These are phyloP conservation scores for Nannoperca obscura DNA, from an alignment of 2,797 vertebrate species.

Conservation along the genomic window DNA sequence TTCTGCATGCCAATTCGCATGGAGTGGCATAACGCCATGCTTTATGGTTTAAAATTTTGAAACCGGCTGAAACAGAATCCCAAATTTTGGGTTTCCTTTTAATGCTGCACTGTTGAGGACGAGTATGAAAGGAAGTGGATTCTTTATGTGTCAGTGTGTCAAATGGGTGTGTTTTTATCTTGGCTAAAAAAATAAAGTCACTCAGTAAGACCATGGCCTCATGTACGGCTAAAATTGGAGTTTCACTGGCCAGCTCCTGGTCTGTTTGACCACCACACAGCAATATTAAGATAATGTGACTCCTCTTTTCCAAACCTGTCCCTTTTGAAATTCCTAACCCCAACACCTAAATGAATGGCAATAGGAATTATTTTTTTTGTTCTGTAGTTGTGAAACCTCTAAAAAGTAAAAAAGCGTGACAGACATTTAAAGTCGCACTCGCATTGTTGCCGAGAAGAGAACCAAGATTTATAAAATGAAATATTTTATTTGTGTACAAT, in stretches of 20 bases:
- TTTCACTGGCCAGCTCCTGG: conserved; percentile 45
- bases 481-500: conserved; percentile 85
- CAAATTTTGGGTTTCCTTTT: conserved; percentile 6
- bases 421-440: conserved; percentile 48
- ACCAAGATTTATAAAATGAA: conserved; percentile 74
- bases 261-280: conserved; percentile 61
- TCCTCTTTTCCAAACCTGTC: conserved; percentile 46
- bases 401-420: conserved; percentile 32
- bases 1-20: conserved; percentile 43
- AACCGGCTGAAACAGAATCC: conserved; percentile 24
- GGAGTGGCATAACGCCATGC: conserved; percentile 23
- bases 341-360: conserved; percentile 50
- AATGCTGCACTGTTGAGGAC: conserved; percentile 20
- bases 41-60: conserved; percentile 18
- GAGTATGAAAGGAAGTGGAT: conserved; percentile 4
- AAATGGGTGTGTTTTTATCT: conserved; percentile 24
- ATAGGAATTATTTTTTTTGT: conserved; percentile 43
- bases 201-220: conserved; percentile 14
- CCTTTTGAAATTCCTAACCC: conserved; percentile 41
- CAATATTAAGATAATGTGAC: conserved; percentile 74
- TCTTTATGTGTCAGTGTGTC: conserved; percentile 14
- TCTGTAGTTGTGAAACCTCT: conserved; percentile 41
- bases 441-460: conserved; percentile 63
- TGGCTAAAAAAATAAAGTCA: background rate
- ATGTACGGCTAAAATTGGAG: background rate